Evolutionary conservation across 2,113 vertebrate genomes (phyloP).

Genomic region (Neoarius graeffei): DNA sequence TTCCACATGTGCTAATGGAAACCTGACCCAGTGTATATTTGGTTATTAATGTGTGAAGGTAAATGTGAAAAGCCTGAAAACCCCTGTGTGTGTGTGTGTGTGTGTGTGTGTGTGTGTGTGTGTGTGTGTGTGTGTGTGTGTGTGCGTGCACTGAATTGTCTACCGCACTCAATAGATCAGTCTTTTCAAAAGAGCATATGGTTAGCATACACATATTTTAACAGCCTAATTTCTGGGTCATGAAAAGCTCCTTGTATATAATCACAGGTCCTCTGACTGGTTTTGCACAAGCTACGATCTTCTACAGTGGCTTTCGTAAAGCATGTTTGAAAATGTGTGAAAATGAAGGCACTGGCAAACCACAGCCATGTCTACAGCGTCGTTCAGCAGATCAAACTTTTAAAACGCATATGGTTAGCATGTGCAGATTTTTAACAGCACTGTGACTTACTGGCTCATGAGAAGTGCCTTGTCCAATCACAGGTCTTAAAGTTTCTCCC

Average conservation of each 20-base stretch:
- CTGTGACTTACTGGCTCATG: not conserved
- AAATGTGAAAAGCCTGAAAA: not conserved
- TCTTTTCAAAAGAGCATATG: constrained; percentile 1
- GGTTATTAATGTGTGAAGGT: constrained; percentile 19
- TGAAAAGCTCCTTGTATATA: constrained; percentile 1
- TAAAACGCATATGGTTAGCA: constrained; percentile 20
- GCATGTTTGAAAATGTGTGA: constrained; percentile 11
- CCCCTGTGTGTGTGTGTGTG: not conserved
- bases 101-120: too few species aligned
- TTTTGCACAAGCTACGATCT: not conserved
- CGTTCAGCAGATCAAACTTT: not conserved
- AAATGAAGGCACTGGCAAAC: constrained; percentile 18
- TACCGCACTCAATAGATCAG: constrained; percentile 1
- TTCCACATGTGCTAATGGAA: constrained; percentile 11
- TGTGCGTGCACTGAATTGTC: not conserved
- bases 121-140: too few species aligned
- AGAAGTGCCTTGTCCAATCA: not conserved
- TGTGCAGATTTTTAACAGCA: constrained; percentile 12
- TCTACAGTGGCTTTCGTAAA: not conserved
- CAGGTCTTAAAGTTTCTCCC: constrained; percentile 11
- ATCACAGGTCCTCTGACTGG: constrained; percentile 1
- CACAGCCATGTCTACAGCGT: not conserved
- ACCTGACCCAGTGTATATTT: not conserved
- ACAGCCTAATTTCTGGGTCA: not conserved
- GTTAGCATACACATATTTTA: constrained; percentile 3